Evolutionary conservation across 2,888 invertebrate species (phyloP), one percentile per base, ranked within the genome.

Genomic region (Tetanocera ferruginea): DNA sequence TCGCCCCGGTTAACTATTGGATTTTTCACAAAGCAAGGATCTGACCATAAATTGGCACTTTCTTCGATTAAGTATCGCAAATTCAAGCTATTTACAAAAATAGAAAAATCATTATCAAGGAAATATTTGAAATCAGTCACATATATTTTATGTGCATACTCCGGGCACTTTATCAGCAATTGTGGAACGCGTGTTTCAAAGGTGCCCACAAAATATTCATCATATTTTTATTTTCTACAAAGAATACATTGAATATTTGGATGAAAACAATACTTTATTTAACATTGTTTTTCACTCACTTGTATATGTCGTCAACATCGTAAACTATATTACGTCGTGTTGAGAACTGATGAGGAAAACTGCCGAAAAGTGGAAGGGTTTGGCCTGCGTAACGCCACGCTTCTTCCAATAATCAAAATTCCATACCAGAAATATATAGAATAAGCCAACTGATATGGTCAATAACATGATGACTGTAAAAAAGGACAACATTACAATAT

Each of bases 1-100:
- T 89, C 86, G 1, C 91, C 91, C 17, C 87, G 89, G 37, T 91
- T 80, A 0, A 88, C 80, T 79, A 92, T 91, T 0, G 91, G 91
- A 86, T 91, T 91, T 76, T 89, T 88, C 0, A 88, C 87, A n/a
- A 90, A 79, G 4, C 92, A 82, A 0, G 90, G 89, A 80, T 92
- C 92, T 0, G 80, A 4, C 31, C 31, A 31, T 31, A 9, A 34
- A 17, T 23, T 5, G 31, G 34, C 19, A 34, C 17, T 14, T 66
- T 14, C n/a, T 9, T 66, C 3, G 9, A 5, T 60, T 9, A 60
- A 60, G 57, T 1, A 60, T 31, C 3, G 31, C 31, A 31, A 9
- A 14, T 55, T 17, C 1, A n/a, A 23, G 55, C 6, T 6, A 84
- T 84, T 80, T 76, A 87, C 88, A 83, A 83, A 84, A 52, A 37